phyloP scores from a whole-genome alignment of 2,113 vertebrate genomes.

The Saccopteryx leptura region DNA sequence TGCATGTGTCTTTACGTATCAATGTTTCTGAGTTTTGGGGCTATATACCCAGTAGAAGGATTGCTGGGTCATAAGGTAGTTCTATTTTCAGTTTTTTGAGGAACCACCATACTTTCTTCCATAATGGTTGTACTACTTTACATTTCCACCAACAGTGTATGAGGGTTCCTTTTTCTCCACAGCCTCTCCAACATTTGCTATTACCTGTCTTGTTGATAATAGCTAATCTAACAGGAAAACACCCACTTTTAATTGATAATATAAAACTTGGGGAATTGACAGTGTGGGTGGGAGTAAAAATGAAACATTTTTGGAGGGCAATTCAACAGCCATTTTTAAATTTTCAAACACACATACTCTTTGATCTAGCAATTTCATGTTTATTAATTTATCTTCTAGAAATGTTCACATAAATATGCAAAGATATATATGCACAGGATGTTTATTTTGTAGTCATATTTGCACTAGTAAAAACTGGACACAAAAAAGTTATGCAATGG shows the following conservation, averaged over 20 bases:
- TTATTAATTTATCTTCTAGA: conserved; percentile 10
- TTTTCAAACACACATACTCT: not conserved
- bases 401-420: not conserved
- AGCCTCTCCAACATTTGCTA: too few species aligned
- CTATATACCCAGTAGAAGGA: too few species aligned
- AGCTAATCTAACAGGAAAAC: too few species aligned
- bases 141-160: too few species aligned
- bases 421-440: not conserved
- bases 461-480: not conserved
- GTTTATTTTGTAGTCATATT: not conserved
- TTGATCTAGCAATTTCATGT: conserved; percentile 16
- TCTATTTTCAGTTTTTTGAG: too few species aligned
- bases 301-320: not conserved
- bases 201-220: too few species aligned
- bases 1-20: too few species aligned
- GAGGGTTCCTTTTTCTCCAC: too few species aligned
- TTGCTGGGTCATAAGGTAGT: too few species aligned
- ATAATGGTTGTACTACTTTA: too few species aligned
- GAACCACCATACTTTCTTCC: too few species aligned
- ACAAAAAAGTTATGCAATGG: not conserved
- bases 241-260: not conserved
- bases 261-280: not conserved
- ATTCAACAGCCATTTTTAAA: not conserved
- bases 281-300: not conserved
- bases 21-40: too few species aligned